Base-by-base conservation (phyloP, 2,797 vertebrate species). In the Etheostoma perlongum region DNA sequence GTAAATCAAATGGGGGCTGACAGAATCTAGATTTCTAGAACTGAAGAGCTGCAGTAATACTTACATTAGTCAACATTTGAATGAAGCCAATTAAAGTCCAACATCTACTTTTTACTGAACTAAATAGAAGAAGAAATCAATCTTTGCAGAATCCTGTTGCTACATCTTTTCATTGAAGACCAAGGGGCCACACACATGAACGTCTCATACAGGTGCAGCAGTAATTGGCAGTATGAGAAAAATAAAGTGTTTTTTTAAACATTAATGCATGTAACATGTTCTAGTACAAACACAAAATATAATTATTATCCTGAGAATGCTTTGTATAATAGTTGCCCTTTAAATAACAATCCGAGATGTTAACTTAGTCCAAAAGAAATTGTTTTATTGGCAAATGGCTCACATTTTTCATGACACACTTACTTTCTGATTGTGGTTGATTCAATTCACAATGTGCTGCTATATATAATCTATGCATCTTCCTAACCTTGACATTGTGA, bases 51-150 rank as follows among this genome's bases (percentile, higher is more conserved):
- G 67, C 55, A 15, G 33, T 16, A 19, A 73, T 8, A 36, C 3
- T 10, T 27, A 8, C 23, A 67, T 49, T 4, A 6, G 55, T 74
- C 47, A 64, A 52, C 10, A 0, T 51, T 30, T 69, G 16, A 68
- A 18, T 53, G 13, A 73, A 83, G 57, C 14, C 48, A 76, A 62
- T 72, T 67, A 60, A 66, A 53, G 23, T 55, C 54, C 36, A 11
- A 11, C 36, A 8, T 40, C 27, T 30, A 9, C 42, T 67, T 83
- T 49, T 19, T 51, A 44, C 48, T 48, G 4, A 51, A 82, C 15
- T 42, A 46, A 27, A n/a, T 67, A 19, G 1, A 57, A 40, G 42
- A 67, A 21, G n/a, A 23, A 53, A 57, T 44, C 14, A n/a, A 23
- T 18, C 58, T n/a, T 25, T n/a, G 3, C 9, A 46, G 64, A 59